A percentile compares a stretch with the other conserved stretches of the same genome.
Conservation (phyloP, 2,888 invertebrate species). For the Lepidocyrtinus sp. region DNA sequence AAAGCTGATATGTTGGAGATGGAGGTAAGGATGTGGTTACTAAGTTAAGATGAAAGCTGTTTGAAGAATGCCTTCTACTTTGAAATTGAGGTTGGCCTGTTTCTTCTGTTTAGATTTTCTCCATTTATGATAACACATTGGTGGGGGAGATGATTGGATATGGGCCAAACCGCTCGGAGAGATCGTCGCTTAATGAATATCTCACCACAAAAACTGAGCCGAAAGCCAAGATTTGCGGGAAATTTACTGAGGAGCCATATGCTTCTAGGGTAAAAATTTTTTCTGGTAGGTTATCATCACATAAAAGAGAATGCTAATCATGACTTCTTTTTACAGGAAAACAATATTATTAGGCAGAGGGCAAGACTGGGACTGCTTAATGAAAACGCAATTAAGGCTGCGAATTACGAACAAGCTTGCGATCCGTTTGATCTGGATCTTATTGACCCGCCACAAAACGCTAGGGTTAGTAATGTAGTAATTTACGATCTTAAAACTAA, state of each 20-base stretch:
- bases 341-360: slow-evolving; percentile 48
- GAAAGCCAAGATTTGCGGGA: slow-evolving; percentile 74
- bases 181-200: slow-evolving; percentile 8
- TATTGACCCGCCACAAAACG: slow-evolving; percentile 49
- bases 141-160: slow-evolving; percentile 77
- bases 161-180: background rate
- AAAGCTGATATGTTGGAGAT: slow-evolving; percentile 31
- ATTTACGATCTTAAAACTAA: no score
- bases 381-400: slow-evolving; percentile 48
- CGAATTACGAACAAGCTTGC: slow-evolving; percentile 61
- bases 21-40: no score
- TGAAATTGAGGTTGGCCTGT: no score
- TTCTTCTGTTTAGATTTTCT: slow-evolving; percentile 77
- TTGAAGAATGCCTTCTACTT: no score
- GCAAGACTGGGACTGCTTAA: no score
- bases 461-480: slow-evolving; percentile 16
- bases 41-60: no score
- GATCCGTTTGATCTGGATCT: slow-evolving; percentile 55
- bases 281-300: no score
- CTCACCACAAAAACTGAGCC: slow-evolving; percentile 22
- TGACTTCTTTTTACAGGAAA: slow-evolving; percentile 55
- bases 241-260: slow-evolving; percentile 82
- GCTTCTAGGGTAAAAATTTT: slow-evolving; percentile 83
- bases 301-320: no score
- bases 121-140: slow-evolving; percentile 83